Evolutionary conservation across 2,113 vertebrate species (phyloP).

Genomic region (Microtus ochrogaster): DNA sequence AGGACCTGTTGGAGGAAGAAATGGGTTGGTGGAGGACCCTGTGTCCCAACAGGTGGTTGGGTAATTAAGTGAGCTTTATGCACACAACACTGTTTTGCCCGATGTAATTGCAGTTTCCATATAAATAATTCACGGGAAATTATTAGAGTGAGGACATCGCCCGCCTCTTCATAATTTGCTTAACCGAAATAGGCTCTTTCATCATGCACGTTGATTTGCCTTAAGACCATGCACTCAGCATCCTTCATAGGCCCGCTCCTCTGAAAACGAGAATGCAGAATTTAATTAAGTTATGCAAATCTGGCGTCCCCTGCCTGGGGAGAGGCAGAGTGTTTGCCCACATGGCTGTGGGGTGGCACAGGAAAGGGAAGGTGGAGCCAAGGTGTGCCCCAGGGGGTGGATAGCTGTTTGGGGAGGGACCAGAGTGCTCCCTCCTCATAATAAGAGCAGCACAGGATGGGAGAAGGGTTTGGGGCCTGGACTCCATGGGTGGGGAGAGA

Average conservation of each 20-base stretch:
- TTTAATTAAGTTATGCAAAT: slow-evolving; percentile 85
- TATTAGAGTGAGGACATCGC: slow-evolving; percentile 87
- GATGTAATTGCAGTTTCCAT: slow-evolving; percentile 88
- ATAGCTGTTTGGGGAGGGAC: not conserved
- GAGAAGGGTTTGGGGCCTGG: not conserved
- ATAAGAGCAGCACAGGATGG: not conserved
- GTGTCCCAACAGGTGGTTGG: slow-evolving; percentile 87
- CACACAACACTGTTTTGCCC: slow-evolving; percentile 88
- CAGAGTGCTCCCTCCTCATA: not conserved
- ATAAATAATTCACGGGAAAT: slow-evolving; percentile 92
- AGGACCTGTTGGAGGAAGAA: slow-evolving; percentile 63
- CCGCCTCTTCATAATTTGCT: slow-evolving; percentile 87
- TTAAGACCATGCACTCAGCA: slow-evolving; percentile 77
- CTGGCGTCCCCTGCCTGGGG: slow-evolving; percentile 64
- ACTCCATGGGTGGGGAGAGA: not conserved
- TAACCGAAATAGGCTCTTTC: slow-evolving; percentile 87
- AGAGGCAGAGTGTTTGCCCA: slow-evolving; percentile 73
- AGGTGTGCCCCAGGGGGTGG: not conserved
- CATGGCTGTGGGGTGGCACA: not conserved
- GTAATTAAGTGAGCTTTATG: slow-evolving; percentile 90
- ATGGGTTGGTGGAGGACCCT: slow-evolving; percentile 69
- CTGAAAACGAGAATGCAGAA: slow-evolving; percentile 72
- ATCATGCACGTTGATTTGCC: slow-evolving; percentile 84
- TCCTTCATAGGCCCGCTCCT: slow-evolving; percentile 76
- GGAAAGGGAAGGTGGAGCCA: not conserved